Evolutionary conservation across 2,797 vertebrate genomes (phyloP).

Genomic region (Garrulus glandarius): DNA sequence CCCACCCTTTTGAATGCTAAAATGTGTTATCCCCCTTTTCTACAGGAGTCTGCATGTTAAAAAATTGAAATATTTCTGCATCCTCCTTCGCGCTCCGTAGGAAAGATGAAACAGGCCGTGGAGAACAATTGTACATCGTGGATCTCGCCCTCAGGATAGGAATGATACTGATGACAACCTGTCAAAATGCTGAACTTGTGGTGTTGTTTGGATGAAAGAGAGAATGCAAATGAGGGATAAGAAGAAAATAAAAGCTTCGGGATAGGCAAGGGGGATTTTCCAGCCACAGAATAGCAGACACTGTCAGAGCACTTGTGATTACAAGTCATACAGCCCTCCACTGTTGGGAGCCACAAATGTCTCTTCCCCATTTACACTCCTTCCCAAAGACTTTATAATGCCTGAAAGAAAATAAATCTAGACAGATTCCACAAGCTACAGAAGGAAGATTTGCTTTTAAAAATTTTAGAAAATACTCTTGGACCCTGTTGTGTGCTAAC

Average conservation of each 20-base stretch:
- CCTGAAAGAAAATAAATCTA: neutral
- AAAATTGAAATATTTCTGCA: neutral
- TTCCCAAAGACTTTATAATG: neutral
- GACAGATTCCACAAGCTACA: neutral
- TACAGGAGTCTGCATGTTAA: neutral
- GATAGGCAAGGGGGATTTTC: slow-evolving; percentile 13
- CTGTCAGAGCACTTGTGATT: slow-evolving; percentile 1
- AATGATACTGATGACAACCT: slow-evolving; percentile 31
- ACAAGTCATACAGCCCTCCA: neutral
- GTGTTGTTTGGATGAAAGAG: slow-evolving; percentile 30
- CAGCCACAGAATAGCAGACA: neutral
- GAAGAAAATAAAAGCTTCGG: slow-evolving; percentile 24
- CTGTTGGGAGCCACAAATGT: neutral
- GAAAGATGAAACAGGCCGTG: slow-evolving; percentile 18
- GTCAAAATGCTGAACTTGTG: slow-evolving; percentile 12
- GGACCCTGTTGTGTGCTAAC: neutral
- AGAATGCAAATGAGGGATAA: slow-evolving; percentile 50
- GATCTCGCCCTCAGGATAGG: slow-evolving; percentile 46
- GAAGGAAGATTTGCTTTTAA: neutral
- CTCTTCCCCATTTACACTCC: neutral
- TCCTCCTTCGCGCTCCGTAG: neutral
- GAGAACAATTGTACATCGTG: slow-evolving; percentile 1
- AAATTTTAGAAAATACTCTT: neutral
- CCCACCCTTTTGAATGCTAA: neutral
- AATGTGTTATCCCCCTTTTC: neutral